A percentile compares a stretch with the other conserved stretches of the same genome.
Conservation (phyloP, 1,140 invertebrate genomes). For the Globodera rostochiensis region DNA sequence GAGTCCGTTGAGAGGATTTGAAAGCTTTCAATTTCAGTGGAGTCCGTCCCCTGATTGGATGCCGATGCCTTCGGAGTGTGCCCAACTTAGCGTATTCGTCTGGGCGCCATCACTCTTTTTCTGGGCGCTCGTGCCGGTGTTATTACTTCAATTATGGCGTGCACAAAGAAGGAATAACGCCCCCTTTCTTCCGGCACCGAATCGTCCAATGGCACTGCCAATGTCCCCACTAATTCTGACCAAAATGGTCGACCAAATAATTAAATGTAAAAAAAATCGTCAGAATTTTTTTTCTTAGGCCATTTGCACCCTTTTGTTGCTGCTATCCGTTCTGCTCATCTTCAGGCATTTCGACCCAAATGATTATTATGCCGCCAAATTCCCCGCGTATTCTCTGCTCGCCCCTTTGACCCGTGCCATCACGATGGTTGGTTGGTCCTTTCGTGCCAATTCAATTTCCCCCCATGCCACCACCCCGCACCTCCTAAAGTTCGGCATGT, state of each 20-base stretch:
- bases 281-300: not conserved
- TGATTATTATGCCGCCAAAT: conserved; percentile 22
- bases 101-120: conserved; percentile 58
- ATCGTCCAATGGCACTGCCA: conserved; percentile 38
- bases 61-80: conserved; percentile 53
- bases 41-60: not conserved
- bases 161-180: conserved; percentile 28
- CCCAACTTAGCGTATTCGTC: conserved; percentile 59
- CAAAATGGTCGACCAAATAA: conserved; percentile 37
- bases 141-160: conserved; percentile 53
- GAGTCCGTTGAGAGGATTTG: not conserved
- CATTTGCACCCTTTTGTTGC: conserved; percentile 29
- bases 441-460: too few species aligned
- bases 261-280: too few species aligned
- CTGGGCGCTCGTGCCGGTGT: conserved; percentile 47
- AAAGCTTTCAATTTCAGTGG: too few species aligned
- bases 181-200: not conserved
- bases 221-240: conserved; percentile 52
- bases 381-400: conserved; percentile 47
- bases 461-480: too few species aligned
- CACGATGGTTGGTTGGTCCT: conserved; percentile 47
- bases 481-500: conserved; percentile 29
- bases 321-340: conserved; percentile 47
- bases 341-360: conserved; percentile 46
- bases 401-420: conserved; percentile 52